Evolutionary conservation across 2,113 vertebrate species (phyloP), one percentile per base, ranked within the genome.

Genomic region (Myotis yumanensis): DNA sequence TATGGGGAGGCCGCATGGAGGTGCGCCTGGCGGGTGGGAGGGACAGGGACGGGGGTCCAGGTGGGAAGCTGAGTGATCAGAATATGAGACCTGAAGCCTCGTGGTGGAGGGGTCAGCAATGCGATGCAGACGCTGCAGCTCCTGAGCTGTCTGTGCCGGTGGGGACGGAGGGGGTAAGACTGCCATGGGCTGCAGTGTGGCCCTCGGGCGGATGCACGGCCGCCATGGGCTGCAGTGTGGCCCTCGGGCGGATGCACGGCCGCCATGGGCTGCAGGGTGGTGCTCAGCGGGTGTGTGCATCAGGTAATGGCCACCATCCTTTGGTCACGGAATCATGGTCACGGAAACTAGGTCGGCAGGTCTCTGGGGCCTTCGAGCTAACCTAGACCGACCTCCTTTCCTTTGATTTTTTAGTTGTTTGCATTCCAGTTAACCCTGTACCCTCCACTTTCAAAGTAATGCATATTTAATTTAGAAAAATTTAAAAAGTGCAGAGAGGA

Each of bases 21-120:
- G 84, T 1, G 11, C 20, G 1, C 22, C 35, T 64, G 48, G 72
- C 14, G n/a, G 25, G 11, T 5, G 71, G 54, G 52, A 51, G 77
- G 16, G 11, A 25, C 1, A 2, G 28, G 64, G 54, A 48, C 69
- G 30, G 1, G 62, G 69, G 71, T 46, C 59, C 2, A 11, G 35
- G 68, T 51, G 62, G 89, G 89, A 96, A 90, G 23, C 43, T 23
- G 20, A 23, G 57, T 87, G 87, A 79, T 83, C 92, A 66, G 40
- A 72, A 23, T 3, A 20, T 2, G 77, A 89, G 68, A 64, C 7
- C 69, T 28, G 52, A 80, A 94, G 85, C 86, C 75, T 32, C 73
- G 75, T 0, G 1, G 28, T 12, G 5, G 25, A 23, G 11, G 30
- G 68, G 59, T 64, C 32, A 68, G 59, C 22, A 2, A 5, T 15